These are phyloP conservation scores for Monarcha castaneiventris DNA, from an alignment of 2,113 vertebrate species.

Conservation along the genomic window DNA sequence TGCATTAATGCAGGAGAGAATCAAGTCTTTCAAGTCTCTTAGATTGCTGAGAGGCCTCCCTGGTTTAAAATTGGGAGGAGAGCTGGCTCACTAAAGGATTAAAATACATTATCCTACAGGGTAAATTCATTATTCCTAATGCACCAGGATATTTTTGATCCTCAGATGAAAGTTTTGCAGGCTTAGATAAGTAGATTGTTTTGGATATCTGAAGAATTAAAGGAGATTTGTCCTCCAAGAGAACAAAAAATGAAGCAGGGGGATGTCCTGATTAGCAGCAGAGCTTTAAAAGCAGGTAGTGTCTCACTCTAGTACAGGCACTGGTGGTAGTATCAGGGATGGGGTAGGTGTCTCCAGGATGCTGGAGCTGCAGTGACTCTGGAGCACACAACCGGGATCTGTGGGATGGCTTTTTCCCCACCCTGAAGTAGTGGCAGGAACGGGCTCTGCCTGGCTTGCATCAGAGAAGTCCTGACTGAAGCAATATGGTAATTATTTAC, in stretches of 20 bases:
- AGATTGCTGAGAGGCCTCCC: neutral
- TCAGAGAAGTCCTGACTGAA: neutral
- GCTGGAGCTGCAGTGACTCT: neutral
- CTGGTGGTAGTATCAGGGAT: neutral
- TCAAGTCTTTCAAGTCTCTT: constrained; percentile 39
- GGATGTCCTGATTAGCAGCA: neutral
- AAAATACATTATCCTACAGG: constrained; percentile 10
- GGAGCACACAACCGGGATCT: neutral
- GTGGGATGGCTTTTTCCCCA: neutral
- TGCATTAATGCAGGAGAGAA: constrained; percentile 36
- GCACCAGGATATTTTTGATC: constrained; percentile 23
- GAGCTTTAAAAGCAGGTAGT: neutral
- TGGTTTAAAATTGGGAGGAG: constrained; percentile 10
- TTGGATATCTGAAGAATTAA: neutral
- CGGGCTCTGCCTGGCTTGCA: neutral
- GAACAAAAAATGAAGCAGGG: neutral
- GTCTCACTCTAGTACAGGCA: neutral
- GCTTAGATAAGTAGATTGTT: neutral
- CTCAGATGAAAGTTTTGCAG: constrained; percentile 26
- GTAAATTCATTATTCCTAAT: constrained; percentile 26
- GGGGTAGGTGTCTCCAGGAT: neutral
- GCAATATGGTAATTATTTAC: constrained; percentile 24
- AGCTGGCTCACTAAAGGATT: neutral
- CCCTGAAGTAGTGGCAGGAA: neutral
- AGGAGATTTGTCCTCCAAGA: neutral